These are phyloP conservation scores for Hydrotaea diabolus DNA, from an alignment of 2,888 invertebrate genomes.

Conservation along the genomic window DNA sequence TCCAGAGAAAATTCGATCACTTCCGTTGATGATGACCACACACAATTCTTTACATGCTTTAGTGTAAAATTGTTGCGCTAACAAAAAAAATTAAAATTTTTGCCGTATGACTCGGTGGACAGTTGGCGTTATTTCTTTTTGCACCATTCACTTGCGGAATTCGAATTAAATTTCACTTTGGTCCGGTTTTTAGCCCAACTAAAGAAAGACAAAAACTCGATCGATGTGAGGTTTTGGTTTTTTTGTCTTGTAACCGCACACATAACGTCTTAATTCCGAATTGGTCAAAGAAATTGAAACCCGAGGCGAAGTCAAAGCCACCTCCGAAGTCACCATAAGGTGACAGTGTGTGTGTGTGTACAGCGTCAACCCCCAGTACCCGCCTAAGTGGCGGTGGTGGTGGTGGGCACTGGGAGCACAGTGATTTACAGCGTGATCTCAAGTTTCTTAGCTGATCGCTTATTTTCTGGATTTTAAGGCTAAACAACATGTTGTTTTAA, in stretches of 20 bases:
- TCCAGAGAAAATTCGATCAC: too few species aligned
- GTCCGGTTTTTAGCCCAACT: neutral
- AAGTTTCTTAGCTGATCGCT: slow-evolving; percentile 72
- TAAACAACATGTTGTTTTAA: slow-evolving; percentile 5
- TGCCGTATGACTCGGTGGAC: slow-evolving; percentile 18
- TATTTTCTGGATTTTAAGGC: slow-evolving; percentile 27
- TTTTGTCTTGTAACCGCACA: slow-evolving; percentile 45
- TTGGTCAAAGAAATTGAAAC: slow-evolving; percentile 48
- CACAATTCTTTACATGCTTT: too few species aligned
- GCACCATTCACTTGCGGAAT: slow-evolving; percentile 27
- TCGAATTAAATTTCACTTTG: neutral
- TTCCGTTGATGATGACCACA: too few species aligned
- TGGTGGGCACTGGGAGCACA: slow-evolving; percentile 7
- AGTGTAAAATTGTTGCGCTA: too few species aligned
- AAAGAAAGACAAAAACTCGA: neutral
- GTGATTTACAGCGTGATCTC: slow-evolving; percentile 77
- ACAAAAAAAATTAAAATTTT: neutral
- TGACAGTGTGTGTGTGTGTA: neutral
- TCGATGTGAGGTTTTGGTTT: slow-evolving; percentile 47
- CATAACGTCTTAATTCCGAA: slow-evolving; percentile 75
- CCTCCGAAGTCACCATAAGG: neutral
- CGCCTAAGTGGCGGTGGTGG: too few species aligned
- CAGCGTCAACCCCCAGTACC: neutral
- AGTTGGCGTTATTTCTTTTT: neutral
- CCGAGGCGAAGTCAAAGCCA: slow-evolving; percentile 7